These are phyloP conservation scores for Alloscopus bannaensis DNA, from an alignment of 2,888 invertebrate species.

Conservation along the genomic window DNA sequence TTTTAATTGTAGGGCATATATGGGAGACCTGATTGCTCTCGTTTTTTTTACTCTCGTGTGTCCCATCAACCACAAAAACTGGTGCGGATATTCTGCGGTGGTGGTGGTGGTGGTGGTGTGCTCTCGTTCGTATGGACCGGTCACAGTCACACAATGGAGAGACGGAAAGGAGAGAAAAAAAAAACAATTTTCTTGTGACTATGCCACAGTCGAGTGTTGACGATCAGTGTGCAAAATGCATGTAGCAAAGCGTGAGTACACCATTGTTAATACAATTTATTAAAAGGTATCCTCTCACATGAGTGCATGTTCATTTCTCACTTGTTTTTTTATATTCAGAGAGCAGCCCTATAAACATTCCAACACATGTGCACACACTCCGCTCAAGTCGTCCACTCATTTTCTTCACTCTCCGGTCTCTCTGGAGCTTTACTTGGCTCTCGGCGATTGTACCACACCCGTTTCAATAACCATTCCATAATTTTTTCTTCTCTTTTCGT, in stretches of 20 bases:
- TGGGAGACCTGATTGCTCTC: slow-evolving; percentile 60
- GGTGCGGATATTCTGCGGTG: not conserved
- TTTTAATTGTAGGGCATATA: slow-evolving; percentile 49
- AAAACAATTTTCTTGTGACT: slow-evolving; percentile 4
- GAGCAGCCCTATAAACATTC: too few species aligned
- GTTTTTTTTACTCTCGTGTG: slow-evolving; percentile 40
- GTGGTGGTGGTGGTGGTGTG: not conserved
- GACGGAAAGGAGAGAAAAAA: not conserved
- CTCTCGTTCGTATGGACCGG: slow-evolving; percentile 13
- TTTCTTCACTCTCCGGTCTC: slow-evolving; percentile 3
- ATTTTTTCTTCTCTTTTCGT: slow-evolving; percentile 5
- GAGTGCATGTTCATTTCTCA: slow-evolving; percentile 34
- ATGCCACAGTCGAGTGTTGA: not conserved
- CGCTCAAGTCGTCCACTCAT: slow-evolving; percentile 7
- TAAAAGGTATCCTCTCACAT: slow-evolving; percentile 4
- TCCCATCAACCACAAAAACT: slow-evolving; percentile 5
- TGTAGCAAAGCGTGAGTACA: slow-evolving; percentile 33
- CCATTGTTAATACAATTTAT: slow-evolving; percentile 57
- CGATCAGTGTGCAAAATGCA: slow-evolving; percentile 3
- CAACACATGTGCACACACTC: too few species aligned
- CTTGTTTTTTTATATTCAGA: slow-evolving; percentile 32
- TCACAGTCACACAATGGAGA: slow-evolving; percentile 16
- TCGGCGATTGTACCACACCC: slow-evolving; percentile 44
- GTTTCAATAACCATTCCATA: slow-evolving; percentile 28
- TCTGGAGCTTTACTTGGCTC: slow-evolving; percentile 40